Conservation (phyloP, 2,888 invertebrate genomes). For the Microplitis manilae region DNA sequence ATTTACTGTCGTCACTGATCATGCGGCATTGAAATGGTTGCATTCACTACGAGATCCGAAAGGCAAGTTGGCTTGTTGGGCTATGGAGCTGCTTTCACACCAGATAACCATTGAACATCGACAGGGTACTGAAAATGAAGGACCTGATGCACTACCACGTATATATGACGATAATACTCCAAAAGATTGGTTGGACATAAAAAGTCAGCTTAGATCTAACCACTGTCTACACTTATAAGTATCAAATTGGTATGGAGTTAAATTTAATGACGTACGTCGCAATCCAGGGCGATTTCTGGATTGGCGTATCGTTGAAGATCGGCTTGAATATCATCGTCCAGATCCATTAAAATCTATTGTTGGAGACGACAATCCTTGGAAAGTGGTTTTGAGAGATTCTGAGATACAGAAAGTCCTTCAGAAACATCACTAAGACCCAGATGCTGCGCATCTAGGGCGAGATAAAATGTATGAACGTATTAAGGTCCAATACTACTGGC, state of each 20-base stretch:
- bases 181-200: background rate
- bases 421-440: slow-evolving; percentile 28
- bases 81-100: background rate
- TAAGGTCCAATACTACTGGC: background rate
- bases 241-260: slow-evolving; percentile 41
- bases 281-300: slow-evolving; percentile 41
- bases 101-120: slow-evolving; percentile 2
- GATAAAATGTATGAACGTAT: slow-evolving; percentile 33
- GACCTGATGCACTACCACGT: background rate
- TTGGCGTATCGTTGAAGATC: slow-evolving; percentile 36
- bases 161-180: background rate
- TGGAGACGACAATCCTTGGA: too few species aligned
- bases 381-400: too few species aligned
- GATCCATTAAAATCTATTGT: too few species aligned
- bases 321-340: slow-evolving; percentile 34
- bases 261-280: slow-evolving; percentile 43
- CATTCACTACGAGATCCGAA: slow-evolving; percentile 18
- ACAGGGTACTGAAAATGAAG: background rate
- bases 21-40: too few species aligned
- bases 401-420: background rate
- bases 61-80: slow-evolving; percentile 3
- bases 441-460: slow-evolving; percentile 30
- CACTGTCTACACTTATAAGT: background rate
- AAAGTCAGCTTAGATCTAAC: background rate
- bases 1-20: slow-evolving; percentile 42